Evolutionary conservation across 2,113 vertebrate species (phyloP).

Genomic region (Gopherus evgoodei): DNA sequence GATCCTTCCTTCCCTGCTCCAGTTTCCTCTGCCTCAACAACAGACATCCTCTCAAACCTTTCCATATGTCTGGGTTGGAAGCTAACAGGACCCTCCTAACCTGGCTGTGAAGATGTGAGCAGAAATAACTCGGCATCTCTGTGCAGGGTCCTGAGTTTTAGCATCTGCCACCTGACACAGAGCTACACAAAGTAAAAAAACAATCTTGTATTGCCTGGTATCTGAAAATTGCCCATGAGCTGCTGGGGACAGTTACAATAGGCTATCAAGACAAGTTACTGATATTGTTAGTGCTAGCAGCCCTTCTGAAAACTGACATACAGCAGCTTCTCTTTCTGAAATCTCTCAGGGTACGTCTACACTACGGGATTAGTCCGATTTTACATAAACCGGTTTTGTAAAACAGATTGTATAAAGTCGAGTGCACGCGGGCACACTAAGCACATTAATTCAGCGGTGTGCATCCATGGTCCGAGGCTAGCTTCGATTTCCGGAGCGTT

Average conservation of each 20-base stretch:
- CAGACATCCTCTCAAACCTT: neutral
- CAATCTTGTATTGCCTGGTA: neutral
- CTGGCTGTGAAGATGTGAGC: neutral
- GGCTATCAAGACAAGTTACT: neutral
- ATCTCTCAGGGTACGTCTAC: neutral
- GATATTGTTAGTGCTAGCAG: neutral
- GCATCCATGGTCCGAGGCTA: too few relatives aligned
- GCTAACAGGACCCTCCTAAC: neutral
- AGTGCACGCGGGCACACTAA: too few relatives aligned
- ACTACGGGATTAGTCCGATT: too few relatives aligned
- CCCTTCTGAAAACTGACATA: neutral
- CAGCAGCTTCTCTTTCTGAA: neutral
- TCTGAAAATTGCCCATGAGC: neutral
- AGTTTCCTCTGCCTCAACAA: neutral
- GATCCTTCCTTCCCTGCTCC: neutral
- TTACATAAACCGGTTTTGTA: too few relatives aligned
- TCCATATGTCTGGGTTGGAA: neutral
- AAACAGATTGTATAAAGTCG: too few relatives aligned
- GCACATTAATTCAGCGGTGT: too few relatives aligned
- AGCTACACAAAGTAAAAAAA: neutral
- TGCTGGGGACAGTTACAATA: neutral
- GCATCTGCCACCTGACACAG: neutral
- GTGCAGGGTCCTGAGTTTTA: neutral
- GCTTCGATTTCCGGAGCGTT: too few relatives aligned
- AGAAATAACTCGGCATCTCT: neutral